phyloP scores from a whole-genome alignment of 2,113 vertebrate species.

The Tamias sibiricus region DNA sequence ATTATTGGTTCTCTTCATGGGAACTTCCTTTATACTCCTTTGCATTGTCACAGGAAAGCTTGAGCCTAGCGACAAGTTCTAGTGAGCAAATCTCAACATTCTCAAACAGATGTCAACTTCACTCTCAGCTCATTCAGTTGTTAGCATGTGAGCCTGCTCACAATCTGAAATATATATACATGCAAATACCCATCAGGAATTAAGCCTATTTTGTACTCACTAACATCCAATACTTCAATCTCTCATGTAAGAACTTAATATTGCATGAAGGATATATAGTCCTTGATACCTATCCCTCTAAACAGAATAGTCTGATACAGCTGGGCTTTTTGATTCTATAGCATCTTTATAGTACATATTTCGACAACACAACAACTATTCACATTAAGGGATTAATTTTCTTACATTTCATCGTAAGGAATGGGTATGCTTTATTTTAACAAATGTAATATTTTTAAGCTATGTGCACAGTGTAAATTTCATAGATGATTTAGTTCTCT shows the following conservation, averaged over 20 bases:
- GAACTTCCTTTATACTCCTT: neutral
- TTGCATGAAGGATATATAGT: neutral
- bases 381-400: slow-evolving; percentile 15
- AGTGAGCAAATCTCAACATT: neutral
- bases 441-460: neutral
- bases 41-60: neutral
- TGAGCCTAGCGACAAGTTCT: neutral
- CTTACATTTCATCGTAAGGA: neutral
- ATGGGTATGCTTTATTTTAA: neutral
- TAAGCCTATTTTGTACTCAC: neutral
- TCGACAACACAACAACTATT: neutral
- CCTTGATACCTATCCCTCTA: neutral
- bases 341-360: neutral
- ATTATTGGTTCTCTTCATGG: neutral
- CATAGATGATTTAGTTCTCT: neutral
- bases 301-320: neutral
- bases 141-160: neutral
- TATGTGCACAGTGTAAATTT: neutral
- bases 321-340: neutral
- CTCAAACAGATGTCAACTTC: neutral
- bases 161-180: neutral
- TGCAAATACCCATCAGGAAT: neutral
- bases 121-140: neutral
- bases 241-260: neutral
- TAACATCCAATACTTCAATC: slow-evolving; percentile 26